Percentiles rank a stretch among this genome's conserved stretches.
These are phyloP conservation scores for Stichopus horrens DNA, from an alignment of 53 echinoderm and acorn worm genomes.

Conservation along the genomic window DNA sequence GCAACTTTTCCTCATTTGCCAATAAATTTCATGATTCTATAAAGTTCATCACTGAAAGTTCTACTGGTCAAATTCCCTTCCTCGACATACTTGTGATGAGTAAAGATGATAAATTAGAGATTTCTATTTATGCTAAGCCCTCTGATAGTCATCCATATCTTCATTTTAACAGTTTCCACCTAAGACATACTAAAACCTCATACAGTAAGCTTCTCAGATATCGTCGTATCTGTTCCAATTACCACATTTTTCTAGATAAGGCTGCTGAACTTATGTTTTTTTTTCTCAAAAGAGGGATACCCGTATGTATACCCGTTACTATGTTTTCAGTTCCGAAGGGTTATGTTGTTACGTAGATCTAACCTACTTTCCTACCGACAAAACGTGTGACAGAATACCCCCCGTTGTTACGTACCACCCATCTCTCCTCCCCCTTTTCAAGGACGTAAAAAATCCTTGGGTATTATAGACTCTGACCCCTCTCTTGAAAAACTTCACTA, in stretches of 20 bases:
- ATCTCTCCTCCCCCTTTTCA: background rate
- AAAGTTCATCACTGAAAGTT: background rate
- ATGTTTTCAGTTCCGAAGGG: background rate
- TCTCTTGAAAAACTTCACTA: background rate
- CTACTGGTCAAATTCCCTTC: conserved; percentile 11
- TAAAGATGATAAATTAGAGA: background rate
- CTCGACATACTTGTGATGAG: conserved; percentile 15
- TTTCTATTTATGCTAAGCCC: conserved; percentile 8
- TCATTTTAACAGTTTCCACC: conserved; percentile 33
- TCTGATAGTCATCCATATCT: conserved; percentile 22
- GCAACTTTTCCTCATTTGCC: background rate
- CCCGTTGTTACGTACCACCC: conserved; percentile 16
- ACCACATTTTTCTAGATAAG: background rate
- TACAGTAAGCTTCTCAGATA: conserved; percentile 17
- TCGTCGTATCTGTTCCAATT: background rate
- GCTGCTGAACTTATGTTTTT: background rate
- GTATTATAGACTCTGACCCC: background rate
- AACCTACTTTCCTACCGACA: background rate
- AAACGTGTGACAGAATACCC: conserved; percentile 6
- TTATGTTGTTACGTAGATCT: background rate
- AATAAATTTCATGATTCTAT: conserved; percentile 16
- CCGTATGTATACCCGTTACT: background rate
- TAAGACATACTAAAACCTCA: background rate
- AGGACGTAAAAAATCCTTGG: background rate
- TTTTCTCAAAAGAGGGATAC: conserved; percentile 7